Evolutionary conservation across 2,113 vertebrate species (phyloP).

Genomic region (Grallaria varia): DNA sequence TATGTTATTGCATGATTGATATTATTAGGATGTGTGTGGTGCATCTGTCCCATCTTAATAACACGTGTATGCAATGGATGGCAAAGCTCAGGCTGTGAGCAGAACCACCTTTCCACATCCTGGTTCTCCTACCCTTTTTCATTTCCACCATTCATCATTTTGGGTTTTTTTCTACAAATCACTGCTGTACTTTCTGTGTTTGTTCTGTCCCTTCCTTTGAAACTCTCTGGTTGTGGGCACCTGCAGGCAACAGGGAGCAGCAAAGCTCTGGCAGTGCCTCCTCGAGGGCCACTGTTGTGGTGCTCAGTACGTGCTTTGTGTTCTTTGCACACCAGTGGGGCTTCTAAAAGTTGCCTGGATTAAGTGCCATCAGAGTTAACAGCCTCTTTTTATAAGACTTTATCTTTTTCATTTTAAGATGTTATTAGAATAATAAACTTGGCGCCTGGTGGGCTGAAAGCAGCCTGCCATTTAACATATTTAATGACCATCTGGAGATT

Average conservation of each 20-base stretch:
- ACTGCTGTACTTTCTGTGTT: neutral
- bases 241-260: neutral
- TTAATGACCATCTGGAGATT: conserved; percentile 59
- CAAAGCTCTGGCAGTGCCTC: neutral
- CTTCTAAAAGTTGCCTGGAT: conserved; percentile 35
- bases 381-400: conserved; percentile 49
- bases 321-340: conserved; percentile 3
- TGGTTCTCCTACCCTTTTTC: neutral
- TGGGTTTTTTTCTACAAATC: neutral
- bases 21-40: neutral
- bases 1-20: neutral
- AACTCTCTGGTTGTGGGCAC: neutral
- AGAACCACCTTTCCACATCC: neutral
- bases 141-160: neutral
- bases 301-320: neutral
- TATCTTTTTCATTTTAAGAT: conserved; percentile 63
- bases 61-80: rapidly evolving
- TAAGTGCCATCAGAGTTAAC: conserved; percentile 40
- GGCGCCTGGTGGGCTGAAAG: conserved; percentile 40
- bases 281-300: neutral
- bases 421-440: conserved; percentile 64
- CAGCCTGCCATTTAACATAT: conserved; percentile 46
- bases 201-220: neutral
- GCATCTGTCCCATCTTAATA: neutral
- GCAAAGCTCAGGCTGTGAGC: neutral